Conservation (phyloP, 2,113 vertebrate genomes). For the Channa maculata region DNA sequence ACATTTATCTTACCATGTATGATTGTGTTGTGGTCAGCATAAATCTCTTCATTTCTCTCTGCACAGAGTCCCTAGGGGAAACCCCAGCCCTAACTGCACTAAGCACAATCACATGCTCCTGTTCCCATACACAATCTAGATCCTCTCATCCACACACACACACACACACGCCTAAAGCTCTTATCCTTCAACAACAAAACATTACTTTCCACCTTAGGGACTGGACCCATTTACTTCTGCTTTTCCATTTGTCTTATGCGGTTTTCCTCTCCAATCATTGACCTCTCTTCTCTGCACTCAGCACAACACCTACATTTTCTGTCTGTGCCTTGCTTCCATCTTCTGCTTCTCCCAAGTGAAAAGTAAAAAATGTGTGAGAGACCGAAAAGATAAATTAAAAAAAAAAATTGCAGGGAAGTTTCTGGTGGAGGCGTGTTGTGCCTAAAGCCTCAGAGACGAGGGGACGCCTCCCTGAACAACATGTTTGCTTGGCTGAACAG, state of each 20-base stretch:
- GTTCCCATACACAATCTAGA: slow-evolving; percentile 62
- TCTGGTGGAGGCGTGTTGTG: slow-evolving; percentile 16
- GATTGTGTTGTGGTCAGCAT: slow-evolving; percentile 71
- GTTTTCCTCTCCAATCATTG: slow-evolving; percentile 30
- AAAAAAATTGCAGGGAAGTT: slow-evolving; percentile 8
- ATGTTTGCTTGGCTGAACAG: slow-evolving; percentile 1
- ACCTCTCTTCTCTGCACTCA: slow-evolving; percentile 30
- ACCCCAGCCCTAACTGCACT: slow-evolving; percentile 60
- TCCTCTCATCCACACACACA: slow-evolving; percentile 46
- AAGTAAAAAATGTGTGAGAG: neutral
- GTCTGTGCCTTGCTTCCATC: neutral
- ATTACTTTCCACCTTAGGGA: slow-evolving; percentile 36
- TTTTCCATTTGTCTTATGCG: slow-evolving; percentile 46
- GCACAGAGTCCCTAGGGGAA: slow-evolving; percentile 60
- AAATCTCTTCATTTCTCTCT: slow-evolving; percentile 65
- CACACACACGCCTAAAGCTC: neutral
- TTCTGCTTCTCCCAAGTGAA: neutral
- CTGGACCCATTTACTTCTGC: slow-evolving; percentile 43
- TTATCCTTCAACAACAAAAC: slow-evolving; percentile 44
- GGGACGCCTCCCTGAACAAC: neutral
- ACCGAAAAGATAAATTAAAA: neutral
- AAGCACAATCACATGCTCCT: slow-evolving; percentile 78
- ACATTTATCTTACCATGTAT: slow-evolving; percentile 66
- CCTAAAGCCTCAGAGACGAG: neutral
- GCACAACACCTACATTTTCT: slow-evolving; percentile 29